A percentile compares a stretch with the other conserved stretches of the same genome.
These are phyloP conservation scores for Hippocampus guttulatus DNA, from an alignment of 2,113 vertebrate genomes.

Conservation along the genomic window DNA sequence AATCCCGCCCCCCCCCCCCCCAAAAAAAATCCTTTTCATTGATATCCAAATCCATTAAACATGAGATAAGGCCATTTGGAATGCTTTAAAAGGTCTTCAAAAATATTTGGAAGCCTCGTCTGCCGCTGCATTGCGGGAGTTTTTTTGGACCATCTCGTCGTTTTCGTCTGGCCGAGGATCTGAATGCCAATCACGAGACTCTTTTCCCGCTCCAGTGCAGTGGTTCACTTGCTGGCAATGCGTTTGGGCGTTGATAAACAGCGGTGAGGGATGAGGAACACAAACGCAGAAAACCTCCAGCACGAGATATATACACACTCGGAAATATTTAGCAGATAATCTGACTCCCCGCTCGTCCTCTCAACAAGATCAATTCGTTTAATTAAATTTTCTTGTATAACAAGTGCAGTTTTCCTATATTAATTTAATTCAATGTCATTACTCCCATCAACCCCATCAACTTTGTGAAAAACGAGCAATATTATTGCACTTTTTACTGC, in stretches of 20 bases:
- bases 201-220: constrained; percentile 18
- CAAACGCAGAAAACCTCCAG: constrained; percentile 34
- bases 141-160: constrained; percentile 22
- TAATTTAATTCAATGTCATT: no score
- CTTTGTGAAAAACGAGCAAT: no score
- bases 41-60: constrained; percentile 5
- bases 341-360: not conserved
- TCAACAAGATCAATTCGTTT: no score
- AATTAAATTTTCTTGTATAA: no score
- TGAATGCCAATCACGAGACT: constrained; percentile 8
- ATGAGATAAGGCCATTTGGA: constrained; percentile 9
- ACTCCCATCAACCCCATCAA: no score
- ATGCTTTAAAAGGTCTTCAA: not conserved
- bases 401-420: no score
- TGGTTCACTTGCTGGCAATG: constrained; percentile 24
- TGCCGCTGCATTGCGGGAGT: not conserved
- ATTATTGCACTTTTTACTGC: no score
- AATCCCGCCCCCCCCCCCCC: constrained; percentile 7
- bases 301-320: constrained; percentile 11
- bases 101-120: constrained; percentile 7
- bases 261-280: constrained; percentile 8
- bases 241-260: constrained; percentile 41
- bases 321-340: constrained; percentile 35
- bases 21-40: no score
- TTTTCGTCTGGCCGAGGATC: constrained; percentile 35